phyloP scores from a whole-genome alignment of 2,888 invertebrate genomes.

The Podabrus alpinus region DNA sequence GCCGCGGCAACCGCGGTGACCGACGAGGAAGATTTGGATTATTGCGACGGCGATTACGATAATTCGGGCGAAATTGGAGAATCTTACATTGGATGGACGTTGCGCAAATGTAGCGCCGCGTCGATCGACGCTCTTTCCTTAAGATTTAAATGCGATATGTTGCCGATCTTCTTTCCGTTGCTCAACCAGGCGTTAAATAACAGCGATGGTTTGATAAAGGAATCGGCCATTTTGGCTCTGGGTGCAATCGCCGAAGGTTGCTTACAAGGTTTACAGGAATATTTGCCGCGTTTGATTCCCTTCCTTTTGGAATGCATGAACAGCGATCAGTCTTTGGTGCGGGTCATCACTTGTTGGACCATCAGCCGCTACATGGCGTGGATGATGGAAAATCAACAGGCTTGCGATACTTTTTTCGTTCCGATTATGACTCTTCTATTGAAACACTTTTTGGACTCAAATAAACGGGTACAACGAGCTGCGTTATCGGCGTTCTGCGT shows the following conservation, averaged over 20 bases:
- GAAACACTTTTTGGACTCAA: conserved; percentile 71
- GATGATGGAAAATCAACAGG: conserved; percentile 68
- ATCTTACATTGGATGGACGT: conserved; percentile 76
- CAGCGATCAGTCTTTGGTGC: conserved; percentile 70
- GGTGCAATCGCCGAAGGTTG: conserved; percentile 63
- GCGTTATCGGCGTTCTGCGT: conserved; percentile 80
- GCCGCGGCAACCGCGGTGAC: conserved; percentile 62
- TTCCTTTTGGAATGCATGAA: conserved; percentile 69
- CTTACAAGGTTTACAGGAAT: conserved; percentile 69
- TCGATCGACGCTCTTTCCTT: conserved; percentile 95
- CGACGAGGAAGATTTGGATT: conserved; percentile 59
- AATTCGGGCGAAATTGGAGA: conserved; percentile 60
- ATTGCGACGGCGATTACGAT: conserved; percentile 71
- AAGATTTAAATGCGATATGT: conserved; percentile 91
- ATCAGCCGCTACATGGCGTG: conserved; percentile 74
- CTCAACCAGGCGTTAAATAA: conserved; percentile 94
- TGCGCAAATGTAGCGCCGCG: conserved; percentile 97
- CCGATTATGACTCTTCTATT: conserved; percentile 73
- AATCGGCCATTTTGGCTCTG: conserved; percentile 89
- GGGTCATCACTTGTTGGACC: conserved; percentile 81
- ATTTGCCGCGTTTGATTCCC: conserved; percentile 70
- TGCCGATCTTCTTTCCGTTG: conserved; percentile 91
- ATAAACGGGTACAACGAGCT: conserved; percentile 78
- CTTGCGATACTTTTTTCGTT: conserved; percentile 61
- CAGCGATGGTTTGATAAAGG: conserved; percentile 93